Base-by-base conservation (phyloP, 1,140 invertebrate genomes). In the Drosophila subpulchrella region DNA sequence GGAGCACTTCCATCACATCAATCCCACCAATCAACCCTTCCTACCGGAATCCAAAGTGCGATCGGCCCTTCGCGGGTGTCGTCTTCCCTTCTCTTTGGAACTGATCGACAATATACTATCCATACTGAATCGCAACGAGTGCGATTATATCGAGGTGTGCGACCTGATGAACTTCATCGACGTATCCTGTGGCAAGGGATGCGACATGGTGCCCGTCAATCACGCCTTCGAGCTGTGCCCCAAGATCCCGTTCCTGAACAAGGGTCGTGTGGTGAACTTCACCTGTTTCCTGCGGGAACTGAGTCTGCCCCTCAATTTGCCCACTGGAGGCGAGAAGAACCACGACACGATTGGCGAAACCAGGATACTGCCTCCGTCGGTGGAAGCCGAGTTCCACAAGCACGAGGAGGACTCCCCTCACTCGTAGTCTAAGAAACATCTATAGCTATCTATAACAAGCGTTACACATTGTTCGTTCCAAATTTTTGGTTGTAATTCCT, bases 81-180 rank as follows among this genome's bases (percentile, higher is more conserved):
- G 94, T 38, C 78, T 97, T 36, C 96, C 96, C 0, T 91, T 97
- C 3, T 94, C 95, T 50, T 72, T 92, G 3, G 94, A 96, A 61
- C 92, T 97, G 0, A 92, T 96, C 59, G 94, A 95, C 71, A 94
- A 94, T 47, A 94, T 97, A 91, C 86, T 97, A 12, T 93, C 95
- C 78, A 94, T 95, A 6, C 59, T 95, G 8, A 88, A 91, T 20
- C 95, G 94, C 78, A 95, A 96, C 67, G 94, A 95, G n/a, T 93
- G 95, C 32, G 94, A 94, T 39, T 94, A 95, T 60, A 93, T 96
- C 11, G 91, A 92, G 60, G 71, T 92, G 0, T 88, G 81, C 11
- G 92, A 92, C 44, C 78, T 92, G 11, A 68, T 92, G 57, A 82
- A 86, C 51, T 92, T 92, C 24, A 72, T 92, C 2, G 90, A 92